Base-by-base conservation (phyloP, 2,113 vertebrate species). In the Acrocephalus kingi region DNA sequence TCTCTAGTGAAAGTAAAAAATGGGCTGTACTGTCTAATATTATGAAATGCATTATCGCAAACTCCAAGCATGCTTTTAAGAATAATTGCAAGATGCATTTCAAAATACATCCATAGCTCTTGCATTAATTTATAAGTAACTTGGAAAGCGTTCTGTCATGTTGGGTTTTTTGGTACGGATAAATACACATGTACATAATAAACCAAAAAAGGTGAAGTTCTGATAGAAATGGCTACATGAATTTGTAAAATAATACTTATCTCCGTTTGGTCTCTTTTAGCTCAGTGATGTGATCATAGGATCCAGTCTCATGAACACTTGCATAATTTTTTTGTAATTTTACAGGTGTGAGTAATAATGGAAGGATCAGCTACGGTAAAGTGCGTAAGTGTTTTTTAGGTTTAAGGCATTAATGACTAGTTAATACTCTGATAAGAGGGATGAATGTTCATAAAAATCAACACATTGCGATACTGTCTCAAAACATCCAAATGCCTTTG, bases 301-400 rank as follows among this genome's bases (percentile, higher is more conserved):
- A 82, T 82, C 71, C 54, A 41, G 43, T 79, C 67, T 95, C 90
- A 75, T 79, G 95, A 94, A 94, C 95, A 96, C 91, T 96, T 93
- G 87, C 87, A 91, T 95, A 87, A 93, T 94, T 76, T 94, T 84
- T 91, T 95, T 97, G 95, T 97, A 87, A 96, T 96, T 97, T 96
- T 96, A 96, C 95, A 95, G 82, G 89, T 96, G 89, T 96, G 94
- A 96, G 94, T 97, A 95, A 96, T 96, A 96, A 96, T 96, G 93
- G 94, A 93, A 97, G 94, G 75, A 96, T 96, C 93, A 97, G 75
- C 94, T 87, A 96, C 95, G 90, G 94, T 95, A 97, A 97, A 94
- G 95, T 94, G 94, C 93, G 94, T 95, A 96, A 94, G 93, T 96
- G 94, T 96, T 94, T 81, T 90, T 90, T 93, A 95, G 94, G 91